These are phyloP conservation scores for Chironomus striatipennis DNA, from an alignment of 1,140 invertebrate genomes.

Conservation along the genomic window DNA sequence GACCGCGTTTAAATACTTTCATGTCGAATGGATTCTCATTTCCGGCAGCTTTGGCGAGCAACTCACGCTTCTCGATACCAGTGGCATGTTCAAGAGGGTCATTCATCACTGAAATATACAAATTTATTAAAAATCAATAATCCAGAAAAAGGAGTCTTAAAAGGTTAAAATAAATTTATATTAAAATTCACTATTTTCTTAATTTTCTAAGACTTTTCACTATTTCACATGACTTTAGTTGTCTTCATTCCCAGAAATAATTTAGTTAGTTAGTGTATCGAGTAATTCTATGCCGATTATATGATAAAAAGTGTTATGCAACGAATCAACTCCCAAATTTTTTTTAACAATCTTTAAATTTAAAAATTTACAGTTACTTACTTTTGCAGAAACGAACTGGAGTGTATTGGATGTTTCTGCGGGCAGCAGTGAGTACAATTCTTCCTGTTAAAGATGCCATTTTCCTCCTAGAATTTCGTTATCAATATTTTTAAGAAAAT, in stretches of 20 bases:
- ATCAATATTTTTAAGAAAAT: not conserved
- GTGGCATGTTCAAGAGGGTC: slow-evolving; percentile 89
- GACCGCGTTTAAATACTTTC: slow-evolving; percentile 65
- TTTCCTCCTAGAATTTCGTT: slow-evolving; percentile 32
- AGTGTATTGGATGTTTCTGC: slow-evolving; percentile 43
- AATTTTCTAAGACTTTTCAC: too few relatives aligned
- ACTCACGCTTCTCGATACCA: slow-evolving; percentile 82
- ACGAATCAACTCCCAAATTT: not conserved
- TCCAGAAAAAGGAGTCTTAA: not conserved
- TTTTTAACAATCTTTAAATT: not conserved
- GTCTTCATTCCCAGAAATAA: not conserved
- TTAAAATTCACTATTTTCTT: too few relatives aligned
- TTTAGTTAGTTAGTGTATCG: not conserved
- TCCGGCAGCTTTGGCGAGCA: slow-evolving; percentile 73
- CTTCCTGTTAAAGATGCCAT: slow-evolving; percentile 51
- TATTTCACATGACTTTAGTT: not conserved
- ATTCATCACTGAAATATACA: slow-evolving; percentile 51
- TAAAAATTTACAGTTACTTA: slow-evolving; percentile 34
- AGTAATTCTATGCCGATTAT: not conserved
- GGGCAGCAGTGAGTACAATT: slow-evolving; percentile 42
- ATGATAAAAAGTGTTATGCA: slow-evolving; percentile 21
- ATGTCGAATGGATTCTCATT: slow-evolving; percentile 88
- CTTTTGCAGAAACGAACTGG: slow-evolving; percentile 42
- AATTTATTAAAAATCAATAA: slow-evolving; percentile 10
- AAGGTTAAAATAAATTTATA: too few relatives aligned